Evolutionary conservation across 2,797 vertebrate species (phyloP).

Genomic region (Nothura maculosa): DNA sequence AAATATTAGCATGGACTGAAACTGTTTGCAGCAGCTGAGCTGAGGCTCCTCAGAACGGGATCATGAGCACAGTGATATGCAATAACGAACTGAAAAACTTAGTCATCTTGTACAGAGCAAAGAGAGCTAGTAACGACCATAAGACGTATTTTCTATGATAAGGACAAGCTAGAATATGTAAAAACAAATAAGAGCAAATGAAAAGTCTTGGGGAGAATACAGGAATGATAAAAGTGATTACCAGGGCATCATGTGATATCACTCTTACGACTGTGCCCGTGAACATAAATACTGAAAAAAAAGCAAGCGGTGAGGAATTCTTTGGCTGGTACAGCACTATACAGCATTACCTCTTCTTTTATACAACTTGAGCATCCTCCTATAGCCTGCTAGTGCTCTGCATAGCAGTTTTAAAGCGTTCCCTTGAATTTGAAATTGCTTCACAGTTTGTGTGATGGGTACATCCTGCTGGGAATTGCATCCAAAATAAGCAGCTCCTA

Average conservation of each 20-base stretch:
- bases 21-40: slow-evolving; percentile 59
- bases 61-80: slow-evolving; percentile 71
- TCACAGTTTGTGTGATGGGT: background rate
- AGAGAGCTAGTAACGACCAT: slow-evolving; percentile 23
- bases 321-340: background rate
- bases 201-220: background rate
- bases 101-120: slow-evolving; percentile 62
- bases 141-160: background rate
- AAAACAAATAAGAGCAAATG: slow-evolving; percentile 30
- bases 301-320: background rate
- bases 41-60: slow-evolving; percentile 70
- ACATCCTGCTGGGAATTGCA: background rate
- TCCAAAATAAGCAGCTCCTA: slow-evolving; percentile 3
- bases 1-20: slow-evolving; percentile 80
- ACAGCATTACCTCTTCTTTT: background rate
- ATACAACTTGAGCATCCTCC: background rate
- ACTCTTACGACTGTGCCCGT: background rate
- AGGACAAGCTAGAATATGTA: slow-evolving; percentile 18
- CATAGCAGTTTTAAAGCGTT: background rate
- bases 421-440: slow-evolving; percentile 15
- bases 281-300: background rate
- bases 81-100: slow-evolving; percentile 60
- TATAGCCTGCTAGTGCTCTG: background rate
- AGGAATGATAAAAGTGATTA: background rate
- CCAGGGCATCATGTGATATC: background rate